Conservation (phyloP, 2,797 vertebrate species). For the Eutrigla gurnardus region DNA sequence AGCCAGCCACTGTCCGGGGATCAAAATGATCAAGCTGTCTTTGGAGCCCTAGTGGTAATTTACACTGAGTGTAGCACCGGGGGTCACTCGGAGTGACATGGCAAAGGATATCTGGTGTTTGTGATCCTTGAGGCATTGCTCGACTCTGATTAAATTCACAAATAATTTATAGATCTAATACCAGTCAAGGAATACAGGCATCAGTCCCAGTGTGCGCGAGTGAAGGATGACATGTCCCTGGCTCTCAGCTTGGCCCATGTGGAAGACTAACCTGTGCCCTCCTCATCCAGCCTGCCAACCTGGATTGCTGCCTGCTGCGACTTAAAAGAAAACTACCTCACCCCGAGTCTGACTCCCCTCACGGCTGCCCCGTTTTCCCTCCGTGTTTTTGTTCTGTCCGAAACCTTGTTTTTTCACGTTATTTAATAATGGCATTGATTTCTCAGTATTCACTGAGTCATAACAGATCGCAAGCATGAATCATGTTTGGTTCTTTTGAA, state of each 20-base stretch:
- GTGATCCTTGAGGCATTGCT: constrained; percentile 32
- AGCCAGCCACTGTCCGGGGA: constrained; percentile 69
- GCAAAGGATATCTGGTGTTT: constrained; percentile 38
- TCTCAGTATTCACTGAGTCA: constrained; percentile 41
- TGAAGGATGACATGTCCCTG: constrained; percentile 54
- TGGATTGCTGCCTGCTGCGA: constrained; percentile 30
- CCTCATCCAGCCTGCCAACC: constrained; percentile 39
- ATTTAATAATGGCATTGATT: constrained; percentile 48
- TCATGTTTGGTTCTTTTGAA: constrained; percentile 42
- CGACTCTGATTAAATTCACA: constrained; percentile 53
- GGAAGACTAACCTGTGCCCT: constrained; percentile 56
- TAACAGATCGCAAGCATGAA: constrained; percentile 34
- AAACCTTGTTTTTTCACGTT: constrained; percentile 21
- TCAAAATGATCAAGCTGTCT: constrained; percentile 60
- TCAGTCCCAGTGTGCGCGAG: constrained; percentile 35
- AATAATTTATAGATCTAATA: constrained; percentile 61
- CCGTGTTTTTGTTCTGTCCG: background rate
- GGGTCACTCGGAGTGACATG: constrained; percentile 50
- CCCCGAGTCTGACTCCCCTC: background rate
- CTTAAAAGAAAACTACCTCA: constrained; percentile 46
- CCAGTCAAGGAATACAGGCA: constrained; percentile 38
- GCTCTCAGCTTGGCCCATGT: constrained; percentile 56
- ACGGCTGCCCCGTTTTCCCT: constrained; percentile 7
- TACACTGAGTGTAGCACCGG: constrained; percentile 37
- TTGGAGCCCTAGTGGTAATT: constrained; percentile 53